Evolutionary conservation across 2,797 vertebrate species (phyloP), one percentile per base, ranked within the genome.

Genomic region (Poecilia velifera): DNA sequence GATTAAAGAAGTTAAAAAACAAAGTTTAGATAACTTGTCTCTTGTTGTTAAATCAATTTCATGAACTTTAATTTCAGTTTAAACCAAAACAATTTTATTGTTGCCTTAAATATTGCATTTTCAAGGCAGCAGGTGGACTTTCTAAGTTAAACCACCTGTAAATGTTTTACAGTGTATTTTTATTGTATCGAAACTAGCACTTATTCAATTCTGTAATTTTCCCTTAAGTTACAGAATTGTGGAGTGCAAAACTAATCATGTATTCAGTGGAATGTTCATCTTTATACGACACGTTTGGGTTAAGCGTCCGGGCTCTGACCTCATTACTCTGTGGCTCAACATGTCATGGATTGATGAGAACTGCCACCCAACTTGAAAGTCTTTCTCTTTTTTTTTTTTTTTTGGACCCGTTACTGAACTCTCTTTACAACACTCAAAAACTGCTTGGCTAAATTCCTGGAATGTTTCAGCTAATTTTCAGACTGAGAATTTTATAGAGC

Each of bases 401-500:
- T 7, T 41, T 66, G 0, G 39, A 80, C 70, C 10, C 83, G 80
- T 76, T 80, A 83, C 83, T 81, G 90, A 89, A 90, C 31, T 82
- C 77, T 83, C n/a, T 88, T 92, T 78, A 91, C 91, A 86, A 76
- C n/a, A 12, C 71, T 79, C 13, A 10, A 10, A 62, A 82, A 89
- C 80, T 85, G 22, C 28, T 74, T 86, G 76, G 76, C 74, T 88
- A 70, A 83, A 87, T 91, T 90, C 80, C 83, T 90, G 87, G 76
- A 88, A 87, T 79, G 78, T 87, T 76, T 39, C 9, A 31, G 78
- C 77, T 89, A 77, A 85, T 86, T 86, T 74, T 90, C 82, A 89
- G 88, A 90, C 88, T 71, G 82, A 83, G 86, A 90, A 85, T 87
- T 92, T 89, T 85, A 90, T 84, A 79, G 83, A 88, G 77, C 73